These are phyloP conservation scores for Polypterus bichir DNA, from an alignment of 2,113 vertebrate genomes.

Conservation along the genomic window DNA sequence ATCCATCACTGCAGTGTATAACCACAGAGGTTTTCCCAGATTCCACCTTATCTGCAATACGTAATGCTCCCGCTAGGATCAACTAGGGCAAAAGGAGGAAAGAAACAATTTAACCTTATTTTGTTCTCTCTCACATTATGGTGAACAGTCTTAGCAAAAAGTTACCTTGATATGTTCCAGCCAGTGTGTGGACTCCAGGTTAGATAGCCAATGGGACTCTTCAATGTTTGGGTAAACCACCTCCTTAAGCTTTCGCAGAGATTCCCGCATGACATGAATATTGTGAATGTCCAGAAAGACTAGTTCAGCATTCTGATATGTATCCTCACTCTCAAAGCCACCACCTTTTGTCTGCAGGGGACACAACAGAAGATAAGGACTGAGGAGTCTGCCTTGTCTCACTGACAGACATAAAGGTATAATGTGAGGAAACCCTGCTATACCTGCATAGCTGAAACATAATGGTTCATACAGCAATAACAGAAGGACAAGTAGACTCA, in stretches of 20 bases:
- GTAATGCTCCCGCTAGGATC: conserved; percentile 82
- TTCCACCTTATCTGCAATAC: conserved; percentile 89
- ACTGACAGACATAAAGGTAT: no score
- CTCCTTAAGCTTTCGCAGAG: conserved; percentile 84
- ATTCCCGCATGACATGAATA: conserved; percentile 96
- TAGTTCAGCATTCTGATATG: conserved; percentile 91
- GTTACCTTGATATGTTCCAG: conserved; percentile 93
- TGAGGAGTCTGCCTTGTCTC: not conserved
- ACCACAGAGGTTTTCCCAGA: conserved; percentile 89
- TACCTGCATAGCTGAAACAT: no score
- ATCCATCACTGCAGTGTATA: conserved; percentile 91
- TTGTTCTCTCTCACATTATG: no score
- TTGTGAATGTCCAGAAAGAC: conserved; percentile 96
- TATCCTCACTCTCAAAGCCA: conserved; percentile 91
- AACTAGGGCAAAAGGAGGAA: conserved; percentile 39
- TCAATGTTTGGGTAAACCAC: conserved; percentile 89
- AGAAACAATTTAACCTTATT: not conserved
- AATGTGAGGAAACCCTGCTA: not conserved
- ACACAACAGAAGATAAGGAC: not conserved
- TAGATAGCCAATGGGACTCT: conserved; percentile 92
- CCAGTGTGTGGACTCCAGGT: conserved; percentile 94
- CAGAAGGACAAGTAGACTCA: conserved; percentile 18
- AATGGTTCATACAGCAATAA: not conserved
- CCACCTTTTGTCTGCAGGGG: conserved; percentile 86
- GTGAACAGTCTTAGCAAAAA: not conserved